These are phyloP conservation scores for mouse (Mus musculus) DNA, from an alignment of 2,113 vertebrate species.

Conservation along the genomic window GRCm39 chr5:111211501-111212000, in stretches of 20 bases:
- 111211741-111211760: conserved; percentile 54
- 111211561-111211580: conserved; percentile 37
- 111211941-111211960: conserved; percentile 80
- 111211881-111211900: conserved; percentile 75
- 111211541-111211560: conserved; percentile 51
- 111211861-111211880: conserved; percentile 77
- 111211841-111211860: conserved; percentile 74
- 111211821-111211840: conserved; percentile 60
- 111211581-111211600: background rate
- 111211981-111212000: conserved; percentile 67
- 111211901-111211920: conserved; percentile 78
- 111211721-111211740: conserved; percentile 40
- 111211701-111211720: conserved; percentile 56
- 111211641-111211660: conserved; percentile 13
- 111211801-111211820: conserved; percentile 53
- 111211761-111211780: conserved; percentile 50
- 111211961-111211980: conserved; percentile 78
- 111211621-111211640: conserved; percentile 50
- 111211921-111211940: conserved; percentile 75
- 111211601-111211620: background rate
- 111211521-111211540: conserved; percentile 30
- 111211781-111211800: conserved; percentile 61
- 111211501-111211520: conserved; percentile 22
- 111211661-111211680: conserved; percentile 25
- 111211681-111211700: conserved; percentile 52